phyloP scores from a whole-genome alignment of 2,797 vertebrate genomes.

The Mormyrus proboscirostris region DNA sequence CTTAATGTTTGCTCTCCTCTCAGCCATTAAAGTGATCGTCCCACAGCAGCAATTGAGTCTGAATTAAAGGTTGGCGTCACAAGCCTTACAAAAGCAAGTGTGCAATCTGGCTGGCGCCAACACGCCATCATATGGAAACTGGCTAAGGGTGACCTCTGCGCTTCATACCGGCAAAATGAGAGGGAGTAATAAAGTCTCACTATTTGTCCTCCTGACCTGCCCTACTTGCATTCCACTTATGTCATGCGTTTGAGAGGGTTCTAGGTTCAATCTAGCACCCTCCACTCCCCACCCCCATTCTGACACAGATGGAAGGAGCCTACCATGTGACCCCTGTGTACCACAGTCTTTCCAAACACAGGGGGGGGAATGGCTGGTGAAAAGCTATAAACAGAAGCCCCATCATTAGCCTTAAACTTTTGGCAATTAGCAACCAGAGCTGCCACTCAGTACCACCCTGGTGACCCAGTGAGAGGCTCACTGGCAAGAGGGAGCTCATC shows the following conservation, averaged over 20 bases:
- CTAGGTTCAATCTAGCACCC: neutral
- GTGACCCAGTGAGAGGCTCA: conserved; percentile 32
- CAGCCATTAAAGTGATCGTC: neutral
- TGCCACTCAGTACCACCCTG: conserved; percentile 30
- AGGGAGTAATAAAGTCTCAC: neutral
- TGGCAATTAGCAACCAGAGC: conserved; percentile 34
- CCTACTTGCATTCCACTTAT: neutral
- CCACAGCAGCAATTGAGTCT: neutral
- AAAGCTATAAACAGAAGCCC: neutral
- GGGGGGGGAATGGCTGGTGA: neutral
- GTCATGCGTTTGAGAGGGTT: neutral
- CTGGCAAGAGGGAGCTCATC: conserved; percentile 24
- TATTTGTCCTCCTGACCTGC: neutral
- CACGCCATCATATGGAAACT: neutral
- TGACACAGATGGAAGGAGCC: neutral
- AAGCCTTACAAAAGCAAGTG: neutral
- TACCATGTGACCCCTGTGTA: neutral
- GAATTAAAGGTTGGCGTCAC: neutral
- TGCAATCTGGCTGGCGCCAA: neutral
- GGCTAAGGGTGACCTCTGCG: neutral
- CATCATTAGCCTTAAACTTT: neutral
- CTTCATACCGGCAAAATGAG: neutral
- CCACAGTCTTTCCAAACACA: neutral
- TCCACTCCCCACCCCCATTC: no score
- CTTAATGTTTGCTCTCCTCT: neutral